Conservation (phyloP, 2,888 invertebrate genomes). For the Acronicta leporina region DNA sequence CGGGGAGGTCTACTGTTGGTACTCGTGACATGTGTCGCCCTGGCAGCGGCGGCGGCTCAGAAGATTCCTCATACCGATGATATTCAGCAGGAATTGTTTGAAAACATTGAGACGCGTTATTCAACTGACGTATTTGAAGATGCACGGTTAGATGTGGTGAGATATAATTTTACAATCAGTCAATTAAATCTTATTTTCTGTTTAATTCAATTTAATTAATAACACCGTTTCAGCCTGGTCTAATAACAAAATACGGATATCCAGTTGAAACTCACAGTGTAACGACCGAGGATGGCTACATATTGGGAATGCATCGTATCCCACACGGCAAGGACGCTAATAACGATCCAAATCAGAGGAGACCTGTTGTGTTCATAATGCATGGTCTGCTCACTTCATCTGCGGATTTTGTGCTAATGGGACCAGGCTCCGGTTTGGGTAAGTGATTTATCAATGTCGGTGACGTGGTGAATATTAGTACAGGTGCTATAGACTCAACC, state of each 20-base stretch:
- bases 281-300: constrained; percentile 93
- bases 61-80: constrained; percentile 66
- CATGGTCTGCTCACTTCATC: constrained; percentile 93
- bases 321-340: constrained; percentile 85
- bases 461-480: too few species aligned
- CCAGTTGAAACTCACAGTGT: constrained; percentile 90
- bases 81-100: constrained; percentile 64
- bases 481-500: too few species aligned
- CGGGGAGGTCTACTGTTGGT: constrained; percentile 40
- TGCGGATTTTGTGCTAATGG: constrained; percentile 92
- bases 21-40: constrained; percentile 41
- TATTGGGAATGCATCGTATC: constrained; percentile 93
- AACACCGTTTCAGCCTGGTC: constrained; percentile 60
- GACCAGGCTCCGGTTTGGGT: constrained; percentile 91
- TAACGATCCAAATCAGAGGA: constrained; percentile 78
- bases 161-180: constrained; percentile 43
- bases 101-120: constrained; percentile 54
- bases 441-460: neutral
- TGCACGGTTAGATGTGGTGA: constrained; percentile 77
- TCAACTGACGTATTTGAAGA: constrained; percentile 77
- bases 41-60: constrained; percentile 51
- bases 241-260: constrained; percentile 90
- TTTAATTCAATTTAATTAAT: neutral
- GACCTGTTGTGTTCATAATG: constrained; percentile 90
- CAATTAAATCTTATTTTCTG: neutral